Conservation (phyloP, 2,888 invertebrate genomes). For the Agriopis marginaria region DNA sequence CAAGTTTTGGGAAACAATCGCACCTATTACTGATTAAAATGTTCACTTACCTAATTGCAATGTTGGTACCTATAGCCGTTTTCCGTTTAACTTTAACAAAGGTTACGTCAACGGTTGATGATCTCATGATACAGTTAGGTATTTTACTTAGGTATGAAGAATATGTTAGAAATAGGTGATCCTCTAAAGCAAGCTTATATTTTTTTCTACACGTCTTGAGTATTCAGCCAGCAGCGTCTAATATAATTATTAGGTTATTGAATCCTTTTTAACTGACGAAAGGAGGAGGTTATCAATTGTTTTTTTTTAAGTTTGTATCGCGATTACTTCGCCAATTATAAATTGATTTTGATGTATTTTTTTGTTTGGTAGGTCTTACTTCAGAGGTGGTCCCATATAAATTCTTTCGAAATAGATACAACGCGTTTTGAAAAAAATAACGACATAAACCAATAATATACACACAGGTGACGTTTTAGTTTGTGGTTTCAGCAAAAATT, state of each 20-base stretch:
- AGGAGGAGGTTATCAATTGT: no score
- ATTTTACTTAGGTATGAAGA: conserved; percentile 12
- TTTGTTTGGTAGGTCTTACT: no score
- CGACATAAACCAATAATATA: no score
- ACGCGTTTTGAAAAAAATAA: no score
- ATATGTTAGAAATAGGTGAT: conserved; percentile 11
- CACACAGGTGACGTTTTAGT: no score
- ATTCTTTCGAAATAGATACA: no score
- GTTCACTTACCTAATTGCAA: neutral
- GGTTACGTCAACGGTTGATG: conserved; percentile 40
- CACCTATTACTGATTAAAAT: neutral
- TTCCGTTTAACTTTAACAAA: conserved; percentile 31
- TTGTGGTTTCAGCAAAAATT: no score
- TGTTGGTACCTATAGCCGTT: conserved; percentile 17
- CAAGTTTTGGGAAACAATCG: neutral
- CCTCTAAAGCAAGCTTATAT: neutral
- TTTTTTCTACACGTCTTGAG: neutral
- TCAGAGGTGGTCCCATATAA: no score
- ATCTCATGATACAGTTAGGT: conserved; percentile 39
- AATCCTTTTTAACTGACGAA: no score
- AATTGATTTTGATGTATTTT: no score
- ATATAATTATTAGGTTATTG: neutral
- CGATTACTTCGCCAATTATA: no score
- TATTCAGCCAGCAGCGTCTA: neutral
- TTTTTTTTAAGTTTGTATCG: no score